Conservation (phyloP, 2,888 invertebrate species). For the Eilema sororculum region DNA sequence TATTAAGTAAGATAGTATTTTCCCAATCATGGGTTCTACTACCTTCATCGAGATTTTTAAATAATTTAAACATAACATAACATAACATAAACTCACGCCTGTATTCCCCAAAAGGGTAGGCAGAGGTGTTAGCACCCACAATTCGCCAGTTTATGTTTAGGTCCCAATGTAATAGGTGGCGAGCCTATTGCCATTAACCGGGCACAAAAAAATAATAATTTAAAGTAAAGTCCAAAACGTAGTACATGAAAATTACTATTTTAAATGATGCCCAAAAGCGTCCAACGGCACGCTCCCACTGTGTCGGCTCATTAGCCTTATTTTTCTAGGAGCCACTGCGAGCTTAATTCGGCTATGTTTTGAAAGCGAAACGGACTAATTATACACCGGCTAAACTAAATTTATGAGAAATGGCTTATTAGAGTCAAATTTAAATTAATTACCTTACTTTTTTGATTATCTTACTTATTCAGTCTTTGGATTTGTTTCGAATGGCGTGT, state of each 20-base stretch:
- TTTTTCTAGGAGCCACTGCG: conserved; percentile 26
- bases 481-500: neutral
- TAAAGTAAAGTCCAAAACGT: no score
- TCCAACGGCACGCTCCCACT: conserved; percentile 6
- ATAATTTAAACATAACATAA: no score
- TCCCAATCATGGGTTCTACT: no score
- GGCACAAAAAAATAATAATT: no score
- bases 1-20: no score
- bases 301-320: conserved; percentile 40
- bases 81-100: no score
- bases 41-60: no score
- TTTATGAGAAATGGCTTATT: conserved; percentile 64
- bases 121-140: no score
- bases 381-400: conserved; percentile 52
- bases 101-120: no score
- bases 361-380: conserved; percentile 56
- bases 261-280: neutral
- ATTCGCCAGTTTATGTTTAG: no score
- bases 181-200: no score
- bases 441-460: neutral
- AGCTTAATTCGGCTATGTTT: conserved; percentile 25
- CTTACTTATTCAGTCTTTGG: neutral
- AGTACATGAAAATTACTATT: neutral
- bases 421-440: conserved; percentile 52
- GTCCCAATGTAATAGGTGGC: no score